These are phyloP conservation scores for Linepithema humile DNA, from an alignment of 1,140 invertebrate genomes.

Conservation along the genomic window DNA sequence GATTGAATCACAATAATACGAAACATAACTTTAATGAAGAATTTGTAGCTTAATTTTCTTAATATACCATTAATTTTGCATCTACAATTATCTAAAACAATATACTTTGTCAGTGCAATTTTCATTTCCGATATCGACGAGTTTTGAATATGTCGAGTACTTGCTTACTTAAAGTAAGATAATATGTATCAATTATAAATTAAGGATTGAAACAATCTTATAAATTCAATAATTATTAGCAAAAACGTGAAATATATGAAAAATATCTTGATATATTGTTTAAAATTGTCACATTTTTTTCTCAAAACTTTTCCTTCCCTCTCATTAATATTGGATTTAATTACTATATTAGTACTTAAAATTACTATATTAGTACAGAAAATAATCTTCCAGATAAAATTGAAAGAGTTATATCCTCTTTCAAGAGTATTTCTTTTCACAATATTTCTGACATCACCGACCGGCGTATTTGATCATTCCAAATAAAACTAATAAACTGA, in stretches of 20 bases:
- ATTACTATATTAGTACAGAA: no score
- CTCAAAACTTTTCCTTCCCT: background rate
- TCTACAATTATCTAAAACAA: background rate
- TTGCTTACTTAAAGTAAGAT: background rate
- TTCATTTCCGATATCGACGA: no score
- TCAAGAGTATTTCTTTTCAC: background rate
- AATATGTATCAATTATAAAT: background rate
- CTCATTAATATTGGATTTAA: background rate
- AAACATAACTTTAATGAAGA: background rate
- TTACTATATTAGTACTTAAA: background rate
- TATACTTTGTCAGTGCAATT: no score
- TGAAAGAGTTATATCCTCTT: background rate
- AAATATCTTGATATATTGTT: slow-evolving; percentile 2
- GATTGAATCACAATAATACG: background rate
- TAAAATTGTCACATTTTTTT: background rate
- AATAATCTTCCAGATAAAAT: background rate
- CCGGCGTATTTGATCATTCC: slow-evolving; percentile 72
- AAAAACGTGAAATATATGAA: background rate
- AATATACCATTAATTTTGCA: background rate
- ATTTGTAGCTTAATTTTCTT: background rate
- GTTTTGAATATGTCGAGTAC: background rate
- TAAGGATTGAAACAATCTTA: background rate
- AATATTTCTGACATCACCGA: slow-evolving; percentile 75
- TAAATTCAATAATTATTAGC: background rate
- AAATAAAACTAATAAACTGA: slow-evolving; percentile 75